Evolutionary conservation across 2,888 invertebrate genomes (phyloP).

Genomic region (Drosophila flavopinicola): DNA sequence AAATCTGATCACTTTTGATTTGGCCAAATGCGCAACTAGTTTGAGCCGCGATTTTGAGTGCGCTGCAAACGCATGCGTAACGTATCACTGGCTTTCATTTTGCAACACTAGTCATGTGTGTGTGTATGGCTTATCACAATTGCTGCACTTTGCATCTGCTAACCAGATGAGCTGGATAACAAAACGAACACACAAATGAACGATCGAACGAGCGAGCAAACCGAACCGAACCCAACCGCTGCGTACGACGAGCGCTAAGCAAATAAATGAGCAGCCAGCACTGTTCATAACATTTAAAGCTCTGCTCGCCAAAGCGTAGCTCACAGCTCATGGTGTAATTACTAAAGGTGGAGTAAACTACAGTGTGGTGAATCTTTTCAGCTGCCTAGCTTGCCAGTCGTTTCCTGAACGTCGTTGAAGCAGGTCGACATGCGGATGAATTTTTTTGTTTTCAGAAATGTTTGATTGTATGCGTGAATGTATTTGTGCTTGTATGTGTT

Average conservation of each 20-base stretch:
- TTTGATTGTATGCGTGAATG: too few relatives aligned
- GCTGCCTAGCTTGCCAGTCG: too few relatives aligned
- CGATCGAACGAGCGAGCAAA: not conserved
- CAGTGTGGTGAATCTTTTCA: too few relatives aligned
- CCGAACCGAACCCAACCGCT: conserved; percentile 54
- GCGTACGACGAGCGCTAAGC: conserved; percentile 48
- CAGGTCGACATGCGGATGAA: too few relatives aligned
- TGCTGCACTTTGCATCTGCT: conserved; percentile 24
- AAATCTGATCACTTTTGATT: conserved; percentile 10
- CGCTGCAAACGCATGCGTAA: conserved; percentile 67
- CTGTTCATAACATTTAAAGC: conserved; percentile 64
- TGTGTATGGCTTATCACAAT: conserved; percentile 36
- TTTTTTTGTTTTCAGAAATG: too few relatives aligned
- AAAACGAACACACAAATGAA: conserved; percentile 8
- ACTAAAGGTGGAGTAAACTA: too few relatives aligned
- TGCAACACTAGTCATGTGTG: conserved; percentile 34
- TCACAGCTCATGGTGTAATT: too few relatives aligned
- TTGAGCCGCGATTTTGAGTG: conserved; percentile 45
- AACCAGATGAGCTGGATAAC: conserved; percentile 2
- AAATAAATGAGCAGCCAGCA: conserved; percentile 53
- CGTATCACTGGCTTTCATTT: conserved; percentile 74
- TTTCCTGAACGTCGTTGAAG: too few relatives aligned
- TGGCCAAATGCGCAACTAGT: conserved; percentile 28
- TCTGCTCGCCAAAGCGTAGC: conserved; percentile 11
- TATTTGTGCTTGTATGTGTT: too few relatives aligned